Conservation (phyloP, 2,888 invertebrate genomes). For the Ecliptopera silaceata region DNA sequence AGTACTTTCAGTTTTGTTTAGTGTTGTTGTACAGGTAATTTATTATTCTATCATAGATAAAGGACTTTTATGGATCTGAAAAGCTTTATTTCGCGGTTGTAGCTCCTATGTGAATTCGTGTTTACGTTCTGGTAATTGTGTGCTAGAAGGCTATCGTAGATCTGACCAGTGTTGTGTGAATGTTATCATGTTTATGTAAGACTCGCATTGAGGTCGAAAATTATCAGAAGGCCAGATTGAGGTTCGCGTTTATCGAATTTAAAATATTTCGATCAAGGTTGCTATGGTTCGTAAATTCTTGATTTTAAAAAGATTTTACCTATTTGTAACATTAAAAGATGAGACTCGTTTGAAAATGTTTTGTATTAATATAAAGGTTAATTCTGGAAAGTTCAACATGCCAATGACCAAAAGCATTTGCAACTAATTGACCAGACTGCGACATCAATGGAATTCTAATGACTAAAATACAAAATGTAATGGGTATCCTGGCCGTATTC, state of each 20-base stretch:
- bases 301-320: not conserved
- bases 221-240: constrained; percentile 24
- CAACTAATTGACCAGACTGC: constrained; percentile 3
- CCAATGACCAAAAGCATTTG: not conserved
- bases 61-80: not conserved
- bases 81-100: not conserved
- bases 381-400: not conserved
- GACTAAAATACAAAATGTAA: constrained; percentile 1
- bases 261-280: constrained; percentile 21
- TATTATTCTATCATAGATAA: not conserved
- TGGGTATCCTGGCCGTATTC: not conserved
- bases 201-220: constrained; percentile 17
- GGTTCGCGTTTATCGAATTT: constrained; percentile 10
- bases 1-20: constrained; percentile 70
- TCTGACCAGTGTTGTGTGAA: constrained; percentile 12
- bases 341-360: not conserved
- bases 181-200: constrained; percentile 21
- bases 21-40: constrained; percentile 67
- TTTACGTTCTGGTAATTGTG: not conserved
- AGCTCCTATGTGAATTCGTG: not conserved
- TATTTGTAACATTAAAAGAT: too few species aligned
- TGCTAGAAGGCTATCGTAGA: not conserved
- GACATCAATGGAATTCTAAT: constrained; percentile 4
- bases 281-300: not conserved
- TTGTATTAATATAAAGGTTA: not conserved